phyloP scores from a whole-genome alignment of 2,797 vertebrate genomes.

The Clarias laeviceps region DNA sequence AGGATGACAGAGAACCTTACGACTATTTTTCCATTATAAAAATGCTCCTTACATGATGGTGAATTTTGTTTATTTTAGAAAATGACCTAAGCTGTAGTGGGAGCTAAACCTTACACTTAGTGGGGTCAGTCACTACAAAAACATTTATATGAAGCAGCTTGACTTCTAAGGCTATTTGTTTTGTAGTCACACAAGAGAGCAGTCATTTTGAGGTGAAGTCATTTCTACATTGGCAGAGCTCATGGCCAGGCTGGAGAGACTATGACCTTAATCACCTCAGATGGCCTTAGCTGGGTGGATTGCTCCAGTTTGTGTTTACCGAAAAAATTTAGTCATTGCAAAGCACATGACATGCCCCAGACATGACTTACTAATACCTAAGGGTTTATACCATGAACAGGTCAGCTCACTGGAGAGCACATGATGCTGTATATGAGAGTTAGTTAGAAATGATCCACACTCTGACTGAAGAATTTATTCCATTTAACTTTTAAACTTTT shows the following conservation, averaged over 20 bases:
- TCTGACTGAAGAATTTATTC: too few relatives aligned
- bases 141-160: conserved; percentile 11
- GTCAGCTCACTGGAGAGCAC: neutral
- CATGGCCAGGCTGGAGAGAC: conserved; percentile 51
- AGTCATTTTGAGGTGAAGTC: conserved; percentile 20
- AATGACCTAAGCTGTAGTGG: neutral
- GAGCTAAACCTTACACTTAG: neutral
- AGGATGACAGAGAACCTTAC: neutral
- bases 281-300: conserved; percentile 1
- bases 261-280: conserved; percentile 41
- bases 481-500: too few relatives aligned
- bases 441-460: too few relatives aligned
- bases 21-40: neutral
- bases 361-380: neutral
- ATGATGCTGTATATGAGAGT: neutral
- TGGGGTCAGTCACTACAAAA: neutral
- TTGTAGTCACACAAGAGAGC: conserved; percentile 36
- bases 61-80: neutral
- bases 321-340: conserved; percentile 57
- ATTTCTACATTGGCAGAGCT: conserved; percentile 28
- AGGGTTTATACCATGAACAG: neutral
- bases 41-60: neutral
- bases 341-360: neutral
- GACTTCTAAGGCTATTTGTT: neutral
- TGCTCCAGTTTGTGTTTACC: conserved; percentile 48